A percentile compares a stretch with the other conserved stretches of the same genome.
Conservation (phyloP, 35 echinoderm and acorn worm genomes). For the Anneissia japonica region DNA sequence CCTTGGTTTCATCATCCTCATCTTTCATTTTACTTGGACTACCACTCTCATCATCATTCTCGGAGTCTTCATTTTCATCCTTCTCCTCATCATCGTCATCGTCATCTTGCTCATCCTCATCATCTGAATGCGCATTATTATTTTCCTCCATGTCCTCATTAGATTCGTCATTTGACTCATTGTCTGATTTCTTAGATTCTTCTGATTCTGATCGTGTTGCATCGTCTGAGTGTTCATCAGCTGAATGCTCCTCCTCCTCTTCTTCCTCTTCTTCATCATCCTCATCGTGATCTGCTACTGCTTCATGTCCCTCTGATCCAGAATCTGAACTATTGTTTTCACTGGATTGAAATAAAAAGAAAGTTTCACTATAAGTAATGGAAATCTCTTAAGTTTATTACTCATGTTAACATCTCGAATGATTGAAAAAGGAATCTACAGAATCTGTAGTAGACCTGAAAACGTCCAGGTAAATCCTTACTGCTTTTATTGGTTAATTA, state of each 20-base stretch:
- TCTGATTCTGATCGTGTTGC: neutral
- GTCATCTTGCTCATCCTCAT: slow-evolving; percentile 38
- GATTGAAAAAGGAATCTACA: too few species aligned
- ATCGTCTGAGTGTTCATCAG: slow-evolving; percentile 1
- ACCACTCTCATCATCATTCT: neutral
- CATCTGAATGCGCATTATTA: slow-evolving; percentile 4
- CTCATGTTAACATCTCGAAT: too few species aligned
- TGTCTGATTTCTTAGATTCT: neutral
- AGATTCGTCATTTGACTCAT: neutral
- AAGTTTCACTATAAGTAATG: too few species aligned
- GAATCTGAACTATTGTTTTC: neutral
- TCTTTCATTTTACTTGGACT: slow-evolving; percentile 21
- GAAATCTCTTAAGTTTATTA: too few species aligned
- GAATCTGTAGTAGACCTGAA: too few species aligned
- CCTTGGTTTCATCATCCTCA: slow-evolving; percentile 18
- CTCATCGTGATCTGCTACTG: slow-evolving; percentile 28
- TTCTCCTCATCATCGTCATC: slow-evolving; percentile 21
- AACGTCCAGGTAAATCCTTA: too few species aligned
- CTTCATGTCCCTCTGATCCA: neutral
- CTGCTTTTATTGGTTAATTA: too few species aligned
- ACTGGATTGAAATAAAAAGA: neutral
- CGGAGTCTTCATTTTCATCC: slow-evolving; percentile 22
- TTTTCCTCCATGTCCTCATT: neutral
- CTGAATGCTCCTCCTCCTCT: neutral
- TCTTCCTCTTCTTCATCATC: slow-evolving; percentile 14